Evolutionary conservation across 2,113 vertebrate species (phyloP).

Genomic region (Zapus hudsonius): DNA sequence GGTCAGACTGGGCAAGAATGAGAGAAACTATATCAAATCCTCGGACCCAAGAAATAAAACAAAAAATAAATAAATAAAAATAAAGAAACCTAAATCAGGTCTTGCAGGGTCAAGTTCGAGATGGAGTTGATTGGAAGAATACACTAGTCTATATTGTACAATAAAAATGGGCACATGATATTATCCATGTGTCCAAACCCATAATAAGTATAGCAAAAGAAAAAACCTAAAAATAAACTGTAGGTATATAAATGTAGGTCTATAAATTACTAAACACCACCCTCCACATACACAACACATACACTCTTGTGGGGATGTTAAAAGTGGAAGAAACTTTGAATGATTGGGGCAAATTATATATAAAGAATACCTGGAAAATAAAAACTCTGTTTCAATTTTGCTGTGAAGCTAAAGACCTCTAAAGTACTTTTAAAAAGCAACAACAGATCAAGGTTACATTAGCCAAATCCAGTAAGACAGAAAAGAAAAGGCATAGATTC

Average conservation of each 20-base stretch:
- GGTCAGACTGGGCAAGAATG: no score
- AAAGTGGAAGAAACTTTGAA: fast-evolving
- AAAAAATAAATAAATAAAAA: no score
- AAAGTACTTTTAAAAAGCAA: neutral
- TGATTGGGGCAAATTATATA: neutral
- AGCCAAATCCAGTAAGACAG: neutral
- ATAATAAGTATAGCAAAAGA: neutral
- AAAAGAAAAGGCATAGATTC: conserved; percentile 1
- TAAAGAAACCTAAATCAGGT: no score
- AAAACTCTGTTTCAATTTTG: neutral
- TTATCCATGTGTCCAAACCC: neutral
- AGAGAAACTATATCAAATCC: no score
- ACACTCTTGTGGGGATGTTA: fast-evolving
- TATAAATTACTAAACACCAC: neutral
- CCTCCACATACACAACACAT: neutral
- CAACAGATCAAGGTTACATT: neutral
- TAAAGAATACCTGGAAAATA: neutral
- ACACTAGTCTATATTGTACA: neutral
- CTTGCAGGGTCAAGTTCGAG: neutral
- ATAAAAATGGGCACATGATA: neutral
- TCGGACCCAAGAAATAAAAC: no score
- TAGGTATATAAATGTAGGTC: neutral
- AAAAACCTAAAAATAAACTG: neutral
- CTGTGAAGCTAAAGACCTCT: neutral
- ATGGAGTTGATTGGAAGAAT: no score